Base-by-base conservation (phyloP, 2,888 invertebrate species). In the Carpatolechia fugitivella region DNA sequence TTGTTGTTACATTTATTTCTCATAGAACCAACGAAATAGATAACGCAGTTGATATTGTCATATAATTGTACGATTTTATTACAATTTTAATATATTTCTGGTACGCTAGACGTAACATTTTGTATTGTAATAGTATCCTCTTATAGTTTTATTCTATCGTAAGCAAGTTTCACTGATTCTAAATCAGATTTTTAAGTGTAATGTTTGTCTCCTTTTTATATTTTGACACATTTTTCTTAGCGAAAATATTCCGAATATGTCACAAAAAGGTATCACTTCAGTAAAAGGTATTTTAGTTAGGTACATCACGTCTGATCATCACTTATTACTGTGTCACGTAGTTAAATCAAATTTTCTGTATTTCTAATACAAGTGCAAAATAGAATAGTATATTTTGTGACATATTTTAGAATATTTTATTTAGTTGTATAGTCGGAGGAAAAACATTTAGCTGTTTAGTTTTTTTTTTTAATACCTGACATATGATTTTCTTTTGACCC, bases 11-110 rank as follows among this genome's bases (percentile, higher is more conserved):
- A n/a, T n/a, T n/a, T n/a, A n/a, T 33, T 3, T 33, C 8, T 18
- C 38, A 38, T 44, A 24, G 20, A 44, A 29, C 20, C 29, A 29
- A 7, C 29, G 29, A 5, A 29, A 44, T 29, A 44, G 24, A 10
- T 1, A n/a, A 29, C 14, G 8, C 36, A 35, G 35, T 35, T 5
- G 74, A 79, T 78, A 76, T 78, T 80, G 81, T 80, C 82, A 80
- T 38, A 18, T 44, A 13, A n/a, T 82, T 87, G 86, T 88, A 86
- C 85, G 86, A 88, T 84, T 75, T 44, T 16, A 58, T 47, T 47
- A 55, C 55, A 70, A 70, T 73, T 66, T 75, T 82, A 83, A 84
- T 80, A 82, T 83, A 84, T 82, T 80, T 78, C 78, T 71, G 78
- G 78, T 76, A 78, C 72, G 75, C 75, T 87, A 88, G 82, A 66